Base-by-base conservation (phyloP, 1,140 invertebrate species). In the Vanessa tameamea region DNA sequence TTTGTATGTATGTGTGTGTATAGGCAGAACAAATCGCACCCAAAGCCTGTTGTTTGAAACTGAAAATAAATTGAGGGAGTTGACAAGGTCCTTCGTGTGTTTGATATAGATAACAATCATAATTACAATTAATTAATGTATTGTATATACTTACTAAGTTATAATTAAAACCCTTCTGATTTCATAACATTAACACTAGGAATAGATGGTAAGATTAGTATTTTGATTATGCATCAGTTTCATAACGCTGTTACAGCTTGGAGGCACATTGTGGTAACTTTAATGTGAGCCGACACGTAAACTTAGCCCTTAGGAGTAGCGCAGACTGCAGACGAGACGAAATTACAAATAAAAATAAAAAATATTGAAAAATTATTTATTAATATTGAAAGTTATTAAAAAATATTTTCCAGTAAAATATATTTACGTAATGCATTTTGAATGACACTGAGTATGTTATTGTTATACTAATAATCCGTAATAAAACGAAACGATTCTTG, bases 201-300 rank as follows among this genome's bases (percentile, higher is more conserved):
- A 55, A n/a, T 55, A 13, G 53, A 57, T 57, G 16, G 9, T 23
- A 57, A 57, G 53, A 57, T 57, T 57, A 57, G 15, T 57, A 57
- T 57, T 57, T 57, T 26, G 26, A 57, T 57, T 57, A 57, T 23
- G 20, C 53, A 57, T 23, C 53, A 7, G 12, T 57, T 57, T 57
- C 53, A 57, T 57, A 57, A 57, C 53, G 20, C n/a, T 11, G 51
- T 57, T 23, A 8, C 8, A 57, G 53, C 53, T 57, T 57, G 20
- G 11, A 57, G 53, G 53, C 53, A 57, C 53, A 57, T 57, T 57
- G 53, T 57, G 12, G 53, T 26, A 57, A 23, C 53, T 23, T 57
- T 57, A 57, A 57, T 57, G 53, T 57, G n/a, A 57, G 12, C 16
- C 53, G 11, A 57, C 53, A 57, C 53, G 53, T 57, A 57, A 26